Evolutionary conservation across 2,113 vertebrate genomes (phyloP), one percentile per base, ranked within the genome.

Genomic region (Indicator indicator): DNA sequence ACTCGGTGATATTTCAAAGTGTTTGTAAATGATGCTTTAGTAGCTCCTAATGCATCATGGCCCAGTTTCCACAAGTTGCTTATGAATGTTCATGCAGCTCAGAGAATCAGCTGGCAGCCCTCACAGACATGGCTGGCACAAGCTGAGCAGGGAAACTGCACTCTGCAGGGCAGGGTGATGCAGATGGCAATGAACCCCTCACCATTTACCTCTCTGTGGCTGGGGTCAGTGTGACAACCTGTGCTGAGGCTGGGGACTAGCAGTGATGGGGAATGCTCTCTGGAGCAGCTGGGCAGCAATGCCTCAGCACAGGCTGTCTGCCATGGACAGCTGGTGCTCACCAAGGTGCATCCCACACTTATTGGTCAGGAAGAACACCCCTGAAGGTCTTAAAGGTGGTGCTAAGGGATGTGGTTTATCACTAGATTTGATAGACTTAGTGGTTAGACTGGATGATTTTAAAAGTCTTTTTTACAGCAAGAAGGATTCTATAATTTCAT

Each of bases 11-110:
- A 94, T 96, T 96, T 95, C 93, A 93, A 95, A 95, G 93, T 88
- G 85, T 94, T 96, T 83, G 93, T 91, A 97, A 97, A 97, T 90
- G 91, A 91, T 88, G 91, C 88, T 62, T 96, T 97, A 96, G 96
- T 95, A 95, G 89, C 89, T 93, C 79, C 89, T 96, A 96, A 97
- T 95, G 93, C 89, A 95, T 94, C 95, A 94, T 68, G 69, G 91
- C 88, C 88, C 95, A 91, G 76, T 94, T 96, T 97, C 95, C 78
- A 95, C 94, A 95, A 95, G 91, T 94, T 81, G 91, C 95, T 96
- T 95, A 91, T 95, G 93, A 95, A 96, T 75, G 92, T 65, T 90
- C 65, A 40, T 78, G 73, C 76, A 90, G 94, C 80, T 94, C 86
- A 93, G 86, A 93, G 94, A 96, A 95, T 93, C 94, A 95, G 89